A percentile compares a stretch with the other conserved stretches of the same genome.
Conservation (phyloP, 2,113 vertebrate species). For the Neodon shergylaensis region DNA sequence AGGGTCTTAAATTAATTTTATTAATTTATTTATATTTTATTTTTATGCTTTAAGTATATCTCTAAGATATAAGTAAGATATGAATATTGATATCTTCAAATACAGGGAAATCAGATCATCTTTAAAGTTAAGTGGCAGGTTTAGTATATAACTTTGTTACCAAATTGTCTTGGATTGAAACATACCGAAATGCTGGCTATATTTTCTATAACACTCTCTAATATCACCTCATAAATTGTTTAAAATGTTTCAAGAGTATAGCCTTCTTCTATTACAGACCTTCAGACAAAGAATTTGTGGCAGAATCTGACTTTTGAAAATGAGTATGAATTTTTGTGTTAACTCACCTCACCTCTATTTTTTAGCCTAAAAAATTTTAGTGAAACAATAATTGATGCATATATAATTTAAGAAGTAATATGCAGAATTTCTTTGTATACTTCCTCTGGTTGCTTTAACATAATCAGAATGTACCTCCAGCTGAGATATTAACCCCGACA, state of each 20-base stretch:
- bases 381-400: background rate
- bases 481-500: background rate
- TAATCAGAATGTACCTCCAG: background rate
- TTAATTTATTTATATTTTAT: constrained; percentile 27
- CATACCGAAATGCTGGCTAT: background rate
- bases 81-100: background rate
- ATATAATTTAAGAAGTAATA: background rate
- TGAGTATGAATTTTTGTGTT: background rate
- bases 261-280: background rate
- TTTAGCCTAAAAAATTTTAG: background rate
- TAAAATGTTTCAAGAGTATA: background rate
- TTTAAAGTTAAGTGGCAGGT: background rate
- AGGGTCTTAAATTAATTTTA: background rate
- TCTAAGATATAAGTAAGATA: background rate
- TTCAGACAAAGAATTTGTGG: background rate
- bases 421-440: background rate
- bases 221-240: background rate
- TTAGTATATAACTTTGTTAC: background rate
- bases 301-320: background rate
- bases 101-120: background rate
- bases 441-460: background rate
- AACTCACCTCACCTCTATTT: background rate
- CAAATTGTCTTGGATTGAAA: background rate
- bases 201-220: constrained; percentile 1
- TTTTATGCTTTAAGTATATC: background rate